Conservation (phyloP, 2,113 vertebrate genomes). For the Oreochromis aureus region DNA sequence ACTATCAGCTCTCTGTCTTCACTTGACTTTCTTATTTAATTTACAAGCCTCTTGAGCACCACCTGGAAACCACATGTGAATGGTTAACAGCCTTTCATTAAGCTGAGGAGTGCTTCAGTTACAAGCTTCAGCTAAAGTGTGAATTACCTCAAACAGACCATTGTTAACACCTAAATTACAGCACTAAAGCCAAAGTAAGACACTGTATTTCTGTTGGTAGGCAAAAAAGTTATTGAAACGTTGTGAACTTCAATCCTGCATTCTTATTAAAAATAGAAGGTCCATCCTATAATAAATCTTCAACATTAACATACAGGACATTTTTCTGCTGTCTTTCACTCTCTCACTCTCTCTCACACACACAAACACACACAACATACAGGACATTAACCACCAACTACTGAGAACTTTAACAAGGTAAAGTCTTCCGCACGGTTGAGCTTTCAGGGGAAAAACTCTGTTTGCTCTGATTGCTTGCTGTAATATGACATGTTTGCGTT, state of each 20-base stretch:
- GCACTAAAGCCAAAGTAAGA: background rate
- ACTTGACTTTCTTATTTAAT: background rate
- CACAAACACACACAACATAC: background rate
- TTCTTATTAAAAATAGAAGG: background rate
- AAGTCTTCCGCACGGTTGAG: background rate
- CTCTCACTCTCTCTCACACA: background rate
- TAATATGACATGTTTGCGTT: background rate
- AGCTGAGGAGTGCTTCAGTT: background rate
- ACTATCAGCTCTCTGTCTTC: background rate
- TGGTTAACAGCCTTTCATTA: slow-evolving; percentile 25
- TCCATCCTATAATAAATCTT: background rate
- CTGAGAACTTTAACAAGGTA: background rate
- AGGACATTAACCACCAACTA: background rate
- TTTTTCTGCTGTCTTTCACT: background rate
- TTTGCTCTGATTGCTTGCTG: background rate
- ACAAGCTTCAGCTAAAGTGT: background rate
- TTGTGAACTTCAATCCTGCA: background rate
- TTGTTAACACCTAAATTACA: background rate
- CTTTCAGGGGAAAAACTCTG: background rate
- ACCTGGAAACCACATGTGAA: slow-evolving; percentile 39
- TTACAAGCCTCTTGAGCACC: background rate
- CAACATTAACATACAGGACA: background rate
- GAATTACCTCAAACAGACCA: background rate
- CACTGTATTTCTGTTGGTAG: background rate
- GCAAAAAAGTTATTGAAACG: background rate